These are phyloP conservation scores for Xyrichtys novacula DNA, from an alignment of 2,797 vertebrate species.

Conservation along the genomic window DNA sequence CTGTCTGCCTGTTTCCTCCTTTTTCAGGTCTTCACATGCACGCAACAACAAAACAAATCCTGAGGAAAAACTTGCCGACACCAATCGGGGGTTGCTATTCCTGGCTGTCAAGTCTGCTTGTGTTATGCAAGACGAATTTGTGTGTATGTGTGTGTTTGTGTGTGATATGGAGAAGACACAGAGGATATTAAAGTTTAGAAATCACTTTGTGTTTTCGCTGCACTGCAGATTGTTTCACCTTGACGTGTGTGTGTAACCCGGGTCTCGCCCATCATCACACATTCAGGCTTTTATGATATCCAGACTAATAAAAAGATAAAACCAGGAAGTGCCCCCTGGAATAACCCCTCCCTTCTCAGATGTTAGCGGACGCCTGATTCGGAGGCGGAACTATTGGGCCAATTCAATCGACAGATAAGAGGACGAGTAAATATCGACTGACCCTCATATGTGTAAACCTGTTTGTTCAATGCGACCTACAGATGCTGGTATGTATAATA, in stretches of 20 bases:
- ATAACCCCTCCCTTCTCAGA: conserved; percentile 11
- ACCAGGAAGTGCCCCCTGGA: conserved; percentile 5
- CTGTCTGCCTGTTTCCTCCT: not conserved
- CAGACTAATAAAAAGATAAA: conserved; percentile 26
- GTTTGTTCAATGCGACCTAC: conserved; percentile 16
- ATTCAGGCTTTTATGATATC: conserved; percentile 8
- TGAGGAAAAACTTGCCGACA: conserved; percentile 27
- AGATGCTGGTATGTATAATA: conserved; percentile 22
- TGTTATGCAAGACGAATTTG: conserved; percentile 48
- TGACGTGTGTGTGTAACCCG: not conserved
- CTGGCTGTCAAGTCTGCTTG: conserved; percentile 43
- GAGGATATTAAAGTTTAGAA: conserved; percentile 6
- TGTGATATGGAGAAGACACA: conserved; percentile 12
- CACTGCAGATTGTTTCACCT: not conserved
- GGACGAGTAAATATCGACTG: conserved; percentile 33
- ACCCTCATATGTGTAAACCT: conserved; percentile 37
- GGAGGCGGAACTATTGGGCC: conserved; percentile 12
- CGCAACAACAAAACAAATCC: conserved; percentile 19
- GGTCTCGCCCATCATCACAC: not conserved
- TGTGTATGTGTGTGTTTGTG: conserved; percentile 21
- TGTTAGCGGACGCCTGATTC: conserved; percentile 24
- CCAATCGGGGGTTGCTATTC: conserved; percentile 40
- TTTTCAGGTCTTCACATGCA: conserved; percentile 5
- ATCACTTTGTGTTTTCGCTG: not conserved
- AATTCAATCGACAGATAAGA: conserved; percentile 42